These are phyloP conservation scores for Drosophila pseudoananassae DNA, from an alignment of 1,140 invertebrate genomes.

Conservation along the genomic window DNA sequence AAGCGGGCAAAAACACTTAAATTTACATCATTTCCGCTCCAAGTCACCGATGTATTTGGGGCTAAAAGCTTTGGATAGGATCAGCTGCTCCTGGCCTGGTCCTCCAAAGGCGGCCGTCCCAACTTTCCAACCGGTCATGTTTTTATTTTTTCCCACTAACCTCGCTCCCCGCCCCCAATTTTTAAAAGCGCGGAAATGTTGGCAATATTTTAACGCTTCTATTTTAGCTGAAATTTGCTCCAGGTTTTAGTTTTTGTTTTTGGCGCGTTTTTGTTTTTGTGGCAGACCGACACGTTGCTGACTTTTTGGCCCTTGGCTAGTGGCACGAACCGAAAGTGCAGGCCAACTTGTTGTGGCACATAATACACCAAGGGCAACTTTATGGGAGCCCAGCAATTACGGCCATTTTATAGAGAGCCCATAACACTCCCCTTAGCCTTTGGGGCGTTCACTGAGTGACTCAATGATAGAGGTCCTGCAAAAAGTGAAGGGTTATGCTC, in stretches of 20 bases:
- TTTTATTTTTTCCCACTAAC: not conserved
- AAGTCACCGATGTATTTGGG: constrained; percentile 62
- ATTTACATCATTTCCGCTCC: constrained; percentile 81
- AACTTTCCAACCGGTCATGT: constrained; percentile 26
- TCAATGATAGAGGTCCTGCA: constrained; percentile 20
- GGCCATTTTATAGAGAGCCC: constrained; percentile 33
- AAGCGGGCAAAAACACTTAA: constrained; percentile 67
- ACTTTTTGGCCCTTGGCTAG: constrained; percentile 47
- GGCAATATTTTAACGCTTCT: constrained; percentile 75
- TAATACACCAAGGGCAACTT: constrained; percentile 57
- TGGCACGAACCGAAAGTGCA: constrained; percentile 31
- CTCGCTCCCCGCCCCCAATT: not conserved
- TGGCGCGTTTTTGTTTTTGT: constrained; percentile 29
- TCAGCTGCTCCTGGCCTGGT: constrained; percentile 53
- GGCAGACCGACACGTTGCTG: constrained; percentile 43
- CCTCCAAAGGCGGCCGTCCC: constrained; percentile 24
- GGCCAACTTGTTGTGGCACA: constrained; percentile 61
- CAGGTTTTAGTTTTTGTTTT: constrained; percentile 27
- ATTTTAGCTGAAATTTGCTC: constrained; percentile 67
- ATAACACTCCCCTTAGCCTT: not conserved
- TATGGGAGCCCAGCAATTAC: constrained; percentile 76
- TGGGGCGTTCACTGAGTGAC: constrained; percentile 13
- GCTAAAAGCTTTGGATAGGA: constrained; percentile 68
- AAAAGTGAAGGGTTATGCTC: constrained; percentile 2
- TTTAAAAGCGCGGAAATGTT: constrained; percentile 41